Base-by-base conservation (phyloP, 2,113 vertebrate species). In the Phalacrocorax carbo region DNA sequence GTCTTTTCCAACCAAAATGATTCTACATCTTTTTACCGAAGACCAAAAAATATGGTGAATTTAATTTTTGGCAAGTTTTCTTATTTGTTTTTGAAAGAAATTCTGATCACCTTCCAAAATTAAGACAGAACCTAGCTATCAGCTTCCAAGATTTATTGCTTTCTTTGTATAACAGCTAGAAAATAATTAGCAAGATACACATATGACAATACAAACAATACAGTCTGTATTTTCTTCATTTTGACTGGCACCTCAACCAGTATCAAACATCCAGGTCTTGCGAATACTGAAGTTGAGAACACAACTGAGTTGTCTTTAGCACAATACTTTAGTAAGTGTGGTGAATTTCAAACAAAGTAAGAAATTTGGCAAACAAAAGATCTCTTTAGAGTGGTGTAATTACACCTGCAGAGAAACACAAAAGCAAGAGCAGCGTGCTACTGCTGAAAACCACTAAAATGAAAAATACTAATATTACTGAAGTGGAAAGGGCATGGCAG, bases 141-240 rank as follows among this genome's bases (percentile, higher is more conserved):
- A 40, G 77, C 68, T 94, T 96, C 95, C 90, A 96, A 95, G 77
- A 90, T 89, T 54, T 73, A 87, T 16, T 78, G 55, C 51, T 86
- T 87, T 80, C 82, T 90, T 85, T 32, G 4, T 65, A 5, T 65
- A 81, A 95, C 40, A 65, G 44, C 76, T 86, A 81, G 64, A 73
- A 92, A 88, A 91, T 58, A 3, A 95, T 90, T 82, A 96, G 62
- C 54, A 94, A 94, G 84, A 94, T 46, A 69, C 48, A 85, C 82
- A 77, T 38, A 77, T 38, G 51, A 75, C 78, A 91, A 93, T 42
- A 80, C 40, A 90, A 96, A 93, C 90, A 93, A 68, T 15, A 78
- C 34, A 52, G 69, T 79, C 81, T 93, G 84, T 65, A 91, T 94
- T 95, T 95, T 72, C 49, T 65, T 82, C 40, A 29, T 90, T 82